Conservation (phyloP, 2,888 invertebrate species). For the Oscheius sp. region DNA sequence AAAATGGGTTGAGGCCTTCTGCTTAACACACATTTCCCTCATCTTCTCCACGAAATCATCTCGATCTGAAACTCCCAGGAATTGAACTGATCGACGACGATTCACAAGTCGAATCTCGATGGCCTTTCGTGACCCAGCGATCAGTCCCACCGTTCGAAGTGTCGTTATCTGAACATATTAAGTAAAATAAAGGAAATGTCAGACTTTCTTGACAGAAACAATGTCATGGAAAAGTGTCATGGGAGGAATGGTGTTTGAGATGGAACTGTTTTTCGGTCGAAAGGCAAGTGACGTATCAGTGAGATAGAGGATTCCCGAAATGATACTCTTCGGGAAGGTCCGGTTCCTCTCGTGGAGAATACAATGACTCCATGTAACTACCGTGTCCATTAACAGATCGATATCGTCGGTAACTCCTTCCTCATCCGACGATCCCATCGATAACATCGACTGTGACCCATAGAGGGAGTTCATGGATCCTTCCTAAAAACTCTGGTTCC, state of each 20-base stretch:
- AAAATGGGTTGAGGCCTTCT: conserved; percentile 16
- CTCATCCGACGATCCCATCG: not conserved
- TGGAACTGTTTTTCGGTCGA: conserved; percentile 42
- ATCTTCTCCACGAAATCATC: conserved; percentile 51
- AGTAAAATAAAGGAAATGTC: not conserved
- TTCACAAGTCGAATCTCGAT: conserved; percentile 55
- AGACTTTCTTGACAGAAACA: conserved; percentile 52
- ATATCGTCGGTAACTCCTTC: not conserved
- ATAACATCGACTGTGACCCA: not conserved
- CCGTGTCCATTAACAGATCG: conserved; percentile 47
- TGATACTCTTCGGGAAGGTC: conserved; percentile 55
- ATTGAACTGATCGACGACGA: conserved; percentile 56
- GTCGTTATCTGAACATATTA: conserved; percentile 41
- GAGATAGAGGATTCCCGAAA: conserved; percentile 57
- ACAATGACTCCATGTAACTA: conserved; percentile 57
- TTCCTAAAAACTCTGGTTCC: too few relatives aligned
- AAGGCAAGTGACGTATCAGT: conserved; percentile 59
- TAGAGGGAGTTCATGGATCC: not conserved
- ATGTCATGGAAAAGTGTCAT: conserved; percentile 60
- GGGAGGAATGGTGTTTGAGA: conserved; percentile 37
- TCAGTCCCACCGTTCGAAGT: conserved; percentile 49
- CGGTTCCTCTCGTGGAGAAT: conserved; percentile 61
- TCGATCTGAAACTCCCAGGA: conserved; percentile 54
- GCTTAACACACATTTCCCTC: conserved; percentile 34
- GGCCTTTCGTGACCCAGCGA: conserved; percentile 58